Conservation (phyloP, 1,140 invertebrate genomes). For the Sogatella furcifera region DNA sequence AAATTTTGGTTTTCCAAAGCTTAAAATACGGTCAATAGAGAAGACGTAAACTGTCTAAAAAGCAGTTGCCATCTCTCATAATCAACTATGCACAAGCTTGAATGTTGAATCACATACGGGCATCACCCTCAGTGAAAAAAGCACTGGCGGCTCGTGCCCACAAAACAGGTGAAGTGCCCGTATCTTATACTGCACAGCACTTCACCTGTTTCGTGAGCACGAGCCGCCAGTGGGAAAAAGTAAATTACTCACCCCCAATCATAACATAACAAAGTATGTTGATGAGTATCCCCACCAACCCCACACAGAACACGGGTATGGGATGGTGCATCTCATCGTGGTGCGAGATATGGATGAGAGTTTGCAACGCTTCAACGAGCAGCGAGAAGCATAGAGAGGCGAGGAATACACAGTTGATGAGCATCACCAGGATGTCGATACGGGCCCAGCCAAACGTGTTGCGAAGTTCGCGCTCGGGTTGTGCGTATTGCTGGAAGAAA, state of each 20-base stretch:
- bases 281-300: slow-evolving; percentile 49
- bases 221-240: no score
- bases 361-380: slow-evolving; percentile 69
- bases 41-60: no score
- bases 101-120: no score
- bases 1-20: no score
- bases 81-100: no score
- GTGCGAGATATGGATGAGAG: slow-evolving; percentile 63
- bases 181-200: no score
- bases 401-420: slow-evolving; percentile 73
- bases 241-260: slow-evolving; percentile 47
- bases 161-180: no score
- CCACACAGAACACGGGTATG: slow-evolving; percentile 45
- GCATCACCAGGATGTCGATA: slow-evolving; percentile 69
- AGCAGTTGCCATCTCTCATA: no score
- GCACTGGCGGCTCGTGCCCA: no score
- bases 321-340: slow-evolving; percentile 60
- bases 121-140: no score
- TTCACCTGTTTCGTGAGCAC: no score
- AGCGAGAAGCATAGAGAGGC: slow-evolving; percentile 74
- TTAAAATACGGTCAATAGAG: no score
- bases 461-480: slow-evolving; percentile 49
- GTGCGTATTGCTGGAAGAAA: not conserved
- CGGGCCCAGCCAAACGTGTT: slow-evolving; percentile 89
- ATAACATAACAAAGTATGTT: slow-evolving; percentile 60